phyloP scores from a whole-genome alignment of 2,888 invertebrate genomes.

The Nudaria mundana region DNA sequence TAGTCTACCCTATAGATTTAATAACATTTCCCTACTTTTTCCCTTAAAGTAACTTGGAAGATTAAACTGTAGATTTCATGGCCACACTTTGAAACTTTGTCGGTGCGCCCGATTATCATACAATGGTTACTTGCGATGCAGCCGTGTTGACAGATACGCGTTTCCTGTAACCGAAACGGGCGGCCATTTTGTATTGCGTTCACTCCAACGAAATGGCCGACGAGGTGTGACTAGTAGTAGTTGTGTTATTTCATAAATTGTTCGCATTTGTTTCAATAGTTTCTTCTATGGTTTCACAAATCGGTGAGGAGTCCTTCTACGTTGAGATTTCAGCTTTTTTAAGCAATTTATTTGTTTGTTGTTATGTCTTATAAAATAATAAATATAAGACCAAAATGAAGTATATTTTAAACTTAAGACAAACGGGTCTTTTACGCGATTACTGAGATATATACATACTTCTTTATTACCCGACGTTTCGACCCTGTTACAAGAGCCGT shows the following conservation, averaged over 20 bases:
- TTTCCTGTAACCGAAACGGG: constrained; percentile 75
- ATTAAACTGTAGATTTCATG: constrained; percentile 42
- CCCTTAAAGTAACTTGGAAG: constrained; percentile 12
- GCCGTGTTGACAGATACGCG: constrained; percentile 75
- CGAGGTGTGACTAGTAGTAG: constrained; percentile 38
- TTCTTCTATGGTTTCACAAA: neutral
- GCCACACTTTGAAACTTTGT: constrained; percentile 68
- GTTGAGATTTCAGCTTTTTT: no score
- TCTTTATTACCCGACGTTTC: no score
- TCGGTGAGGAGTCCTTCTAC: neutral
- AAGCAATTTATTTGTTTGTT: no score
- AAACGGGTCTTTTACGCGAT: no score
- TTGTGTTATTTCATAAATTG: constrained; percentile 27
- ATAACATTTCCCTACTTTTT: no score
- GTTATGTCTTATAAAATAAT: no score
- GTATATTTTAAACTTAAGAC: no score
- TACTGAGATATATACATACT: no score
- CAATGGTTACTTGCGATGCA: constrained; percentile 76
- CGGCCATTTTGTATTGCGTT: constrained; percentile 70
- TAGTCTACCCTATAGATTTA: no score
- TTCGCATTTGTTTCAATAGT: constrained; percentile 6
- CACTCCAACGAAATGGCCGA: constrained; percentile 63
- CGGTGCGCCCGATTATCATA: constrained; percentile 75
- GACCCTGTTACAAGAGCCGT: no score
- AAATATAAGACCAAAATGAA: no score